Base-by-base conservation (phyloP, 2,797 vertebrate genomes). In the Enteromius radiatus region DNA sequence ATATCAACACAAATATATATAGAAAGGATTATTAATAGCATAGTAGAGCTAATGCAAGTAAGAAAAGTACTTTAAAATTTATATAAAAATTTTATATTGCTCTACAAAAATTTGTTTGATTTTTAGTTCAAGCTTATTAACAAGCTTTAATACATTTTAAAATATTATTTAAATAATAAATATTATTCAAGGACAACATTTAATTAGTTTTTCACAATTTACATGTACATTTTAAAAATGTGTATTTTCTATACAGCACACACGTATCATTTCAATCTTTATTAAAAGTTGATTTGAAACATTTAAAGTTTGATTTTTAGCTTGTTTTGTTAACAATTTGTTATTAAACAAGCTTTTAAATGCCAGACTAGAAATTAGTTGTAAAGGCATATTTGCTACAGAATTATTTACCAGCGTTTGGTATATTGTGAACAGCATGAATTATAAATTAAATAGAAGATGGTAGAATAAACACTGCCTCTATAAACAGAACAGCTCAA, bases 401-500 rank as follows among this genome's bases (percentile, higher is more conserved):
- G 15, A 76, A 63, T 61, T 76, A 61, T 76, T 76, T 61, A 43
- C 14, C 1, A 38, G 11, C 21, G 26, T 63, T 47, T 77, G 75
- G 17, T 14, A n/a, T 67, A 65, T 65, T 56, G 49, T 69, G 14
- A 69, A 68, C n/a, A 41, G 15, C 71, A 56, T 74, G 49, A 52
- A 73, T 52, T 73, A 36, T n/a, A 73, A 33, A 73, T 52, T 14
- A 45, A 73, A 73, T 15, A 15, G 6, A 52, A n/a, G 21, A 65
- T 17, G 9, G n/a, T 43, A 67, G 36, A 73, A 10, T 12, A 59
- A 43, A 10, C 41, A 61, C 14, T 21, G 65, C 38, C 5, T 43
- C 41, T 63, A 69, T 73, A n/a, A 84, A 56, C 21, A 43, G 23
- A 79, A 65, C 41, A 63, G n/a, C 8, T 5, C 45, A 12, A 56